A percentile compares a stretch with the other conserved stretches of the same genome.
Conservation (phyloP, 1,140 invertebrate species). For the Leptinotarsa defecta region DNA sequence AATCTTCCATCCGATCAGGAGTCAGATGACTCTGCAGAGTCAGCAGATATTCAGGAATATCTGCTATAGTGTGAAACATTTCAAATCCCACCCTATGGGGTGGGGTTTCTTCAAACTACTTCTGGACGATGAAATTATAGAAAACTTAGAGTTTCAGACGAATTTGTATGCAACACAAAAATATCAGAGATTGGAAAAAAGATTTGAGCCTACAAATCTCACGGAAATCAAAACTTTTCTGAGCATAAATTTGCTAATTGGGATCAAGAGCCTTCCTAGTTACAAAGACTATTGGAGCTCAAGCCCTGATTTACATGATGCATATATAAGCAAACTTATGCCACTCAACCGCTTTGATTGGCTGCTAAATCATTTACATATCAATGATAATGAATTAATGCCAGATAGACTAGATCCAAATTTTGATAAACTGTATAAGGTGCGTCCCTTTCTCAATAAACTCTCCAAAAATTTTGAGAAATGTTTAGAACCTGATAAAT, state of each 20-base stretch:
- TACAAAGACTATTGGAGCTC: constrained; percentile 29
- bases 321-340: constrained; percentile 33
- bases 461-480: constrained; percentile 30
- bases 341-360: constrained; percentile 26
- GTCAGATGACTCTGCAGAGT: too few species aligned
- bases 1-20: constrained; percentile 11
- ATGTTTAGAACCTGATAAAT: constrained; percentile 27
- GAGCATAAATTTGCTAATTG: constrained; percentile 39
- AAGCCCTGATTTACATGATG: constrained; percentile 25
- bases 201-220: neutral
- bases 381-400: constrained; percentile 46
- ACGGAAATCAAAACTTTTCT: constrained; percentile 38
- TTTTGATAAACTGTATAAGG: constrained; percentile 48
- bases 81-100: too few species aligned
- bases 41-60: too few species aligned
- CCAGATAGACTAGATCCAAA: constrained; percentile 31
- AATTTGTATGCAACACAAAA: constrained; percentile 17
- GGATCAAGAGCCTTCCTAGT: constrained; percentile 31
- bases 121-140: neutral
- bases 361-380: constrained; percentile 40
- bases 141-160: constrained; percentile 3
- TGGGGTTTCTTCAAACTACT: too few species aligned
- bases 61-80: too few species aligned
- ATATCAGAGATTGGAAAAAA: neutral
- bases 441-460: constrained; percentile 25